Conservation (phyloP, 2,797 vertebrate species). For the Apogon hyalosoma region DNA sequence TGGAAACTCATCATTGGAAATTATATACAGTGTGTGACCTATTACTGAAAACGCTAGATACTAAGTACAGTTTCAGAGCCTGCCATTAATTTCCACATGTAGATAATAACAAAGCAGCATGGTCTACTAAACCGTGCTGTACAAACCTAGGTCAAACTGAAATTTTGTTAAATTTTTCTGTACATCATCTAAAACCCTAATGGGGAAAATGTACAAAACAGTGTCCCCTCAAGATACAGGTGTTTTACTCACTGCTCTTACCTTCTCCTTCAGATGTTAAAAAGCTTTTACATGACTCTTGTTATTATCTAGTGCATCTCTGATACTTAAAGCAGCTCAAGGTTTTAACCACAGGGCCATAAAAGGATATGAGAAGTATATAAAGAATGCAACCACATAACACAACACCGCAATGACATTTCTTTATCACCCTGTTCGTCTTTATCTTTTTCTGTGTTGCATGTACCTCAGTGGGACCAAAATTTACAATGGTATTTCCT, state of each 20-base stretch:
- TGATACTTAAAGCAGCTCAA: slow-evolving; percentile 13
- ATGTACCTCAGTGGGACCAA: slow-evolving; percentile 42
- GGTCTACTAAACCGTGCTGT: too few relatives aligned
- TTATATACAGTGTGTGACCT: too few relatives aligned
- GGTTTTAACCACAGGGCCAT: slow-evolving; percentile 47
- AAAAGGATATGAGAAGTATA: slow-evolving; percentile 61
- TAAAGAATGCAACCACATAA: slow-evolving; percentile 61
- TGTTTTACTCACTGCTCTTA: slow-evolving; percentile 13
- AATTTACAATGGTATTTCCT: slow-evolving; percentile 54
- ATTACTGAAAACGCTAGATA: too few relatives aligned
- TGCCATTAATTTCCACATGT: too few relatives aligned
- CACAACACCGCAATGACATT: slow-evolving; percentile 29
- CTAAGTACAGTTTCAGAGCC: too few relatives aligned
- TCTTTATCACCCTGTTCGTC: slow-evolving; percentile 31
- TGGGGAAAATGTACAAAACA: slow-evolving; percentile 10
- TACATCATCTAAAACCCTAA: slow-evolving; percentile 31
- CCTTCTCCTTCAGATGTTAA: slow-evolving; percentile 29
- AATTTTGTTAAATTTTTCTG: slow-evolving; percentile 17
- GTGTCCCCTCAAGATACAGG: slow-evolving; percentile 10
- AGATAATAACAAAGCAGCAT: too few relatives aligned
- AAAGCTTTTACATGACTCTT: slow-evolving; percentile 36
- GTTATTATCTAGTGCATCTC: slow-evolving; percentile 36
- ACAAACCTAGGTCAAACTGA: too few relatives aligned
- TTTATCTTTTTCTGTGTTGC: too few relatives aligned
- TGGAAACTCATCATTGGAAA: too few relatives aligned